Conservation (phyloP, 2,888 invertebrate species). For the Lepetodrilus schrolli region DNA sequence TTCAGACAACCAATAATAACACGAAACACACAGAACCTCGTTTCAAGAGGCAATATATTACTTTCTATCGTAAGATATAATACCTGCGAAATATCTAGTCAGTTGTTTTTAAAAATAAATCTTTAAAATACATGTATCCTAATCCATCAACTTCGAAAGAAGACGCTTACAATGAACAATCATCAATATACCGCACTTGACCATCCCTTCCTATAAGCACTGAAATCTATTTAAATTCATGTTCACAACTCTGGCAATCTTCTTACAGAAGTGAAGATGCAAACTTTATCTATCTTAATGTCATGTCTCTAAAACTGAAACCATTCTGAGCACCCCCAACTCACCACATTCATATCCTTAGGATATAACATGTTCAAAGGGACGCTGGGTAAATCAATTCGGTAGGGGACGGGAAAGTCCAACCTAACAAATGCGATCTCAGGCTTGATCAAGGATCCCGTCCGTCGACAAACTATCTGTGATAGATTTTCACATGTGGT, state of each 20-base stretch:
- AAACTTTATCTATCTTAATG: background rate
- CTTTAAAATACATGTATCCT: no score
- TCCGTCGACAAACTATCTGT: slow-evolving; percentile 5
- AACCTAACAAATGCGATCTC: slow-evolving; percentile 21
- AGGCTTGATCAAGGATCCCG: background rate
- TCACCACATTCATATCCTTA: background rate
- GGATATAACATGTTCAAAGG: background rate
- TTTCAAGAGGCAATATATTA: no score
- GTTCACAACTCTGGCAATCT: background rate
- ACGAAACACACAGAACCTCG: no score
- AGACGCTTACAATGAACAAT: no score
- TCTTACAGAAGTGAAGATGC: background rate
- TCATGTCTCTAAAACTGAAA: no score
- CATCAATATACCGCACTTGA: no score
- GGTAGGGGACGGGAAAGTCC: background rate
- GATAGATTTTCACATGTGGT: background rate
- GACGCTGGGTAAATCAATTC: slow-evolving; percentile 5
- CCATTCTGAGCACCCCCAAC: no score
- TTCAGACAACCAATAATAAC: no score
- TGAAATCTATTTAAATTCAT: background rate
- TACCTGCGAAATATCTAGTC: no score
- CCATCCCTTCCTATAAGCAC: background rate
- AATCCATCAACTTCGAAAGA: no score
- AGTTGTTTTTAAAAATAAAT: no score
- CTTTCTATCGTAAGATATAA: no score